Conservation (phyloP, 1,140 invertebrate genomes). For the Drosophila mauritiana region DNA sequence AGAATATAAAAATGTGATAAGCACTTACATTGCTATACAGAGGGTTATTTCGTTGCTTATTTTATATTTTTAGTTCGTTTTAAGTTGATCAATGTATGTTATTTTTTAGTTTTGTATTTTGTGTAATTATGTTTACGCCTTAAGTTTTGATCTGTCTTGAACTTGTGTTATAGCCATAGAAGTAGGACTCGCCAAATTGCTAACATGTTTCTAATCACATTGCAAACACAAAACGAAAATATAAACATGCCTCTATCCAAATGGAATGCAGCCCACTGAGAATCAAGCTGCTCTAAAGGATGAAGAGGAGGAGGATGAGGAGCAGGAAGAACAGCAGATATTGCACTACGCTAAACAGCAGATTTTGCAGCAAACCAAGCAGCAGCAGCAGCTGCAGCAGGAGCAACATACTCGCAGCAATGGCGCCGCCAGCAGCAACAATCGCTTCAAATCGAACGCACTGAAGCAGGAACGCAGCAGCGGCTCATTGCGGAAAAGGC, state of each 20-base stretch:
- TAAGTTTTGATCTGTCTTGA: slow-evolving; percentile 19
- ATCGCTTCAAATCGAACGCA: slow-evolving; percentile 47
- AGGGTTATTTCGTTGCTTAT: background rate
- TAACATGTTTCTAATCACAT: slow-evolving; percentile 60
- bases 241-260: slow-evolving; percentile 15
- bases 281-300: slow-evolving; percentile 4
- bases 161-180: slow-evolving; percentile 41
- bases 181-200: slow-evolving; percentile 31
- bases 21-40: background rate
- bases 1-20: background rate
- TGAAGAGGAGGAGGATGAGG: slow-evolving; percentile 12
- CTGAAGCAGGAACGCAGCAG: slow-evolving; percentile 35
- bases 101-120: slow-evolving; percentile 12
- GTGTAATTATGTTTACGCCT: slow-evolving; percentile 6
- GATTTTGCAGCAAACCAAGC: slow-evolving; percentile 2
- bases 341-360: slow-evolving; percentile 12
- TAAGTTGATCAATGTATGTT: slow-evolving; percentile 10
- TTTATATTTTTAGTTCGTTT: slow-evolving; percentile 2
- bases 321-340: slow-evolving; percentile 15
- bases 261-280: slow-evolving; percentile 70
- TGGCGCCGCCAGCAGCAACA: slow-evolving; percentile 32
- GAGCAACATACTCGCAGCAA: slow-evolving; percentile 34
- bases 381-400: slow-evolving; percentile 15
- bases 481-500: slow-evolving; percentile 3
- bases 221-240: slow-evolving; percentile 11